phyloP scores from a whole-genome alignment of 1,140 invertebrate species.

The Solenopsis invicta region DNA sequence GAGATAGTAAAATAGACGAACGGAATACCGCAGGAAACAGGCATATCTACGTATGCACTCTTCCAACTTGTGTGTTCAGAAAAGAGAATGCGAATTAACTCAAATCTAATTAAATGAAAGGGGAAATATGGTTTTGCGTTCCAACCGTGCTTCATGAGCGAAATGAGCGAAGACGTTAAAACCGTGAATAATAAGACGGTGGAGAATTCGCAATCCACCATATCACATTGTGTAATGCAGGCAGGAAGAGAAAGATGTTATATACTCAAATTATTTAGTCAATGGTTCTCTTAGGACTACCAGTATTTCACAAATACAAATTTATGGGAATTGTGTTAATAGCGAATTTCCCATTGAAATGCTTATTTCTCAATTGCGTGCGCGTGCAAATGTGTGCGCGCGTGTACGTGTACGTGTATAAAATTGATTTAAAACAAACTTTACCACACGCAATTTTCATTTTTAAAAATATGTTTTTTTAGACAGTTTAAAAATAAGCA shows the following conservation, averaged over 20 bases:
- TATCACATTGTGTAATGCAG: background rate
- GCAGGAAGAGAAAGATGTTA: background rate
- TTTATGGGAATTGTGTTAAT: constrained; percentile 2
- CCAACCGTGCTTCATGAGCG: constrained; percentile 13
- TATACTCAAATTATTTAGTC: constrained; percentile 13
- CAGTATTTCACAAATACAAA: background rate
- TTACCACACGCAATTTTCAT: background rate
- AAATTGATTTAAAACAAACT: background rate
- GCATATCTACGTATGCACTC: background rate
- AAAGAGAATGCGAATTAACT: constrained; percentile 39
- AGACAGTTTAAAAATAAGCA: background rate
- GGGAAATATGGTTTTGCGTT: constrained; percentile 19
- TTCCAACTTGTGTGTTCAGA: constrained; percentile 9
- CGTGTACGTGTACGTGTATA: background rate
- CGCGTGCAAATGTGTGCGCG: background rate
- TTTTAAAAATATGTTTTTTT: background rate
- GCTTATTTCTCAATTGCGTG: background rate
- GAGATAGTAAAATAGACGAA: constrained; percentile 31
- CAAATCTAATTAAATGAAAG: constrained; percentile 15
- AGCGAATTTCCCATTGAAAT: background rate
- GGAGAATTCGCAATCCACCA: background rate
- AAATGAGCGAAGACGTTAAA: constrained; percentile 30
- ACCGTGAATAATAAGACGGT: constrained; percentile 19
- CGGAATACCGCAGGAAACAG: background rate
- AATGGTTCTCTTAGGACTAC: background rate